phyloP scores from a whole-genome alignment of 2,113 vertebrate genomes.

The Syrmaticus mikado region DNA sequence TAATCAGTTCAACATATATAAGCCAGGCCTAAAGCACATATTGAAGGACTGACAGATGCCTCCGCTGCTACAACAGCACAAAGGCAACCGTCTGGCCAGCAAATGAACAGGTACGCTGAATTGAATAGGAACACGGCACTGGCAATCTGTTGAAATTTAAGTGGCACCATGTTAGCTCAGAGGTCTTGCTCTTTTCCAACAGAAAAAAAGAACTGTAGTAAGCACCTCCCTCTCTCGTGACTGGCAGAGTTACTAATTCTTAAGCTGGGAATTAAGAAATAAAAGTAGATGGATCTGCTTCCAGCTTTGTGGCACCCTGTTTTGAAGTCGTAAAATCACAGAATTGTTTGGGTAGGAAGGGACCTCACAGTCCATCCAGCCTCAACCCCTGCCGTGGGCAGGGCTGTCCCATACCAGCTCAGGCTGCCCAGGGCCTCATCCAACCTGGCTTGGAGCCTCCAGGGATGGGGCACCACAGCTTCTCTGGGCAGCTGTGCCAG shows the following conservation, averaged over 20 bases:
- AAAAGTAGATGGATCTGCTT: not conserved
- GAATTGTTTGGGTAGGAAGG: not conserved
- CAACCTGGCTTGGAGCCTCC: too few species aligned
- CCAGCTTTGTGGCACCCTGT: not conserved
- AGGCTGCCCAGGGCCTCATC: too few species aligned
- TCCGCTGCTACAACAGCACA: not conserved
- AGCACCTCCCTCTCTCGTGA: not conserved
- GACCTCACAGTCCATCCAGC: not conserved
- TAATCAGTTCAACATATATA: slow-evolving; percentile 33
- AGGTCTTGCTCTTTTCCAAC: accelerated
- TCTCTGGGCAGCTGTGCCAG: too few species aligned
- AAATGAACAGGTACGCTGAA: not conserved
- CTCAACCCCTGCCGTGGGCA: not conserved
- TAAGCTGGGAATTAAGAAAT: not conserved
- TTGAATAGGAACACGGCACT: not conserved
- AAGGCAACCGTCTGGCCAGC: not conserved
- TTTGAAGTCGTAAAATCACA: not conserved
- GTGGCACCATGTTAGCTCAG: accelerated
- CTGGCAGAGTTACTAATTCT: not conserved
- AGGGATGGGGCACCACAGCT: too few species aligned
- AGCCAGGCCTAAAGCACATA: not conserved
- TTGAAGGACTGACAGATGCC: slow-evolving; percentile 14
- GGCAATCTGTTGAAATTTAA: not conserved
- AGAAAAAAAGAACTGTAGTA: not conserved
- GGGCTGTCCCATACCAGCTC: too few species aligned